phyloP scores from a whole-genome alignment of 2,113 vertebrate genomes.

The Labrus mixtus region DNA sequence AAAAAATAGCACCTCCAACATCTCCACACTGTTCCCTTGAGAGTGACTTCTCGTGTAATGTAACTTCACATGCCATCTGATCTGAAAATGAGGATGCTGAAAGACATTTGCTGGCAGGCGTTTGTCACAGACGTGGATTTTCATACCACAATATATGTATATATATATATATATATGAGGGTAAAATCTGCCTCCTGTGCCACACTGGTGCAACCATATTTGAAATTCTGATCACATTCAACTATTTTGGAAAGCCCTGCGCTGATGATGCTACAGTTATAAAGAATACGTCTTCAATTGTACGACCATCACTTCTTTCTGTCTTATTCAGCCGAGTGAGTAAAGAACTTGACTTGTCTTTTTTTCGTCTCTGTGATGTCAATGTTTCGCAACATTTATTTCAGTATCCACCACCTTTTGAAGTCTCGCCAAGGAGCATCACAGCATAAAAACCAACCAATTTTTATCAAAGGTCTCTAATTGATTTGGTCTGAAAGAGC shows the following conservation, averaged over 20 bases:
- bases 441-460: conserved; percentile 16
- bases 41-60: conserved; percentile 10
- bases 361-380: neutral
- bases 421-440: conserved; percentile 20
- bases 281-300: neutral
- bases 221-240: conserved; percentile 26
- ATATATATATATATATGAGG: neutral
- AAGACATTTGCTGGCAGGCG: neutral
- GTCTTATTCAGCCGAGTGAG: neutral
- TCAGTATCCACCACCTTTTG: conserved; percentile 38
- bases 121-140: neutral
- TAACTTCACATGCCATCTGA: conserved; percentile 9
- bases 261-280: neutral
- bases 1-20: neutral
- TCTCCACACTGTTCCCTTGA: neutral
- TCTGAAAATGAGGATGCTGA: neutral
- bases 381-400: conserved; percentile 10
- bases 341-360: neutral
- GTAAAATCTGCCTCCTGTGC: neutral
- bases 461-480: conserved; percentile 43
- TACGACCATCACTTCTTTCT: conserved; percentile 11
- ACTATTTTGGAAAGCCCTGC: conserved; percentile 12
- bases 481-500: conserved; percentile 43
- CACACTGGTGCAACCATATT: neutral
- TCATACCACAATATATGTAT: too few relatives aligned